phyloP scores from a whole-genome alignment of 2,888 invertebrate genomes.

The Drosophila mettleri region DNA sequence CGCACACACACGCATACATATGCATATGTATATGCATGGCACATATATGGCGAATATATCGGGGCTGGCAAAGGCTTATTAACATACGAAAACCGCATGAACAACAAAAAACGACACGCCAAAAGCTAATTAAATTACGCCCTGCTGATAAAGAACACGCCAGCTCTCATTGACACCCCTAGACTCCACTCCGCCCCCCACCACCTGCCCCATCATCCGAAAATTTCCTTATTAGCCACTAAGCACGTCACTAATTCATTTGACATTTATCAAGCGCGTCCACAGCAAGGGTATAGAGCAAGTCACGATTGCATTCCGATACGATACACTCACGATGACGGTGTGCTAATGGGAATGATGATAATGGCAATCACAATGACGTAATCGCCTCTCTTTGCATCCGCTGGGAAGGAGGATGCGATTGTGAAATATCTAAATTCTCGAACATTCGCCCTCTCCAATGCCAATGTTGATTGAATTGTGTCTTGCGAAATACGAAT shows the following conservation, averaged over 20 bases:
- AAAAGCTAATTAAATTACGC: not conserved
- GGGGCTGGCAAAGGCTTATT: constrained; percentile 10
- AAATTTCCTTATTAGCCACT: not conserved
- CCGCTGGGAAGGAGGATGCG: constrained; percentile 8
- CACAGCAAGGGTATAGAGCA: constrained; percentile 20
- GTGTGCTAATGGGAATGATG: constrained; percentile 19
- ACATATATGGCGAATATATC: not conserved
- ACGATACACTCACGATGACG: constrained; percentile 38
- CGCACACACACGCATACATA: not conserved
- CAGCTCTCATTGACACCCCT: not conserved
- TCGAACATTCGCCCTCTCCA: constrained; percentile 50
- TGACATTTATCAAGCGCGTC: constrained; percentile 1
- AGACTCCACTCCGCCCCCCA: not conserved
- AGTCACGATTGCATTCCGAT: constrained; percentile 46
- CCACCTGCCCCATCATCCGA: not conserved
- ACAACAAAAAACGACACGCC: not conserved
- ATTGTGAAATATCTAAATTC: constrained; percentile 45
- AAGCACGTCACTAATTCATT: not conserved
- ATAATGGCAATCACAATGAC: constrained; percentile 24
- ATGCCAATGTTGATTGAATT: not conserved
- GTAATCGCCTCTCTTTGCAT: constrained; percentile 16
- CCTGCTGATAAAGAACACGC: constrained; percentile 20
- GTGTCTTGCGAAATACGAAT: constrained; percentile 31
- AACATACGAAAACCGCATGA: not conserved
- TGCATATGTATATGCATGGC: not conserved